Conservation (phyloP, 2,797 vertebrate genomes). For the Epinephelus awoara region DNA sequence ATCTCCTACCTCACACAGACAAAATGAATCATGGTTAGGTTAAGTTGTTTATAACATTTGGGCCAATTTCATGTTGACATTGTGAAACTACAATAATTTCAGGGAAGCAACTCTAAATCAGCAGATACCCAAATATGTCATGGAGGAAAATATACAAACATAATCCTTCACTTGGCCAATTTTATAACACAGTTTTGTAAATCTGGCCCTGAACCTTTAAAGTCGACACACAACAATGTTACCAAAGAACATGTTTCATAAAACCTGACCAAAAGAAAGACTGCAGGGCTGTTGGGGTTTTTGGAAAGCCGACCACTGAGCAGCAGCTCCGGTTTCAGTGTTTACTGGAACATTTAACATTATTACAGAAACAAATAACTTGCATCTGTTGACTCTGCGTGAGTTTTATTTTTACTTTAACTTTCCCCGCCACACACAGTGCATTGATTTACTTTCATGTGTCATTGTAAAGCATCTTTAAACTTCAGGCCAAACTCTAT, state of each 20-base stretch:
- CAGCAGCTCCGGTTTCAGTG: constrained; percentile 32
- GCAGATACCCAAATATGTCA: neutral
- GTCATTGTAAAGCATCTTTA: constrained; percentile 1
- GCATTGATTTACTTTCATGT: constrained; percentile 5
- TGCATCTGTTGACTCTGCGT: constrained; percentile 14
- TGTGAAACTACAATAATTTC: neutral
- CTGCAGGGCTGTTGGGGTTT: neutral
- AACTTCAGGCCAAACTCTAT: constrained; percentile 1
- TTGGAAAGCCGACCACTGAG: constrained; percentile 21
- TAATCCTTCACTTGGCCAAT: neutral
- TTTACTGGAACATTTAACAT: constrained; percentile 36
- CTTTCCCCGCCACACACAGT: neutral
- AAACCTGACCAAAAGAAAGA: constrained; percentile 24
- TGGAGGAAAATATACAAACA: neutral
- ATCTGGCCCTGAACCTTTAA: constrained; percentile 6
- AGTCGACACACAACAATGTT: constrained; percentile 1
- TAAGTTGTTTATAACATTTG: constrained; percentile 4
- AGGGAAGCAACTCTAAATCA: neutral
- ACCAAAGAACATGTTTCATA: neutral
- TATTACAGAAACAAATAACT: constrained; percentile 29
- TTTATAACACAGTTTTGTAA: neutral
- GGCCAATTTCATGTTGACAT: neutral
- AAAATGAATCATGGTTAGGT: neutral
- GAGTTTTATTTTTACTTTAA: neutral
- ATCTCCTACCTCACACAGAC: constrained; percentile 4